phyloP scores from a whole-genome alignment of 2,888 invertebrate species.

The Dicranocentrus wangi region DNA sequence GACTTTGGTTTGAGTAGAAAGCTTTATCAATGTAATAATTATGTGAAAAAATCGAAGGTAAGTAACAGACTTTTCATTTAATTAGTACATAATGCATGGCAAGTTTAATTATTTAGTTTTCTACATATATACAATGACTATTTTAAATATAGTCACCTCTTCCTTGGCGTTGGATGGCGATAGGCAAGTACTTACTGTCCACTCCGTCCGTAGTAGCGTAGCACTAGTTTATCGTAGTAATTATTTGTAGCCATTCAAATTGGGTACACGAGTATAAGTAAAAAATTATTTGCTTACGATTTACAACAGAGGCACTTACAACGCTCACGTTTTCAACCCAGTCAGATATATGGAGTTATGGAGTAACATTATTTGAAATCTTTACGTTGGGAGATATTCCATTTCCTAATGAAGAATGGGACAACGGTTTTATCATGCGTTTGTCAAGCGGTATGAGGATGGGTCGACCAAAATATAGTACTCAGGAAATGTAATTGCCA shows the following conservation, averaged over 20 bases:
- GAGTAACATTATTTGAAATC: constrained; percentile 44
- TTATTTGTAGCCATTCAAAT: too few relatives aligned
- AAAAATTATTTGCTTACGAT: too few relatives aligned
- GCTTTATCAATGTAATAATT: constrained; percentile 66
- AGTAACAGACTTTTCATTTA: neutral
- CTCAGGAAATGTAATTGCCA: constrained; percentile 47
- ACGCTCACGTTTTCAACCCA: constrained; percentile 47
- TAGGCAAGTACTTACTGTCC: too few relatives aligned
- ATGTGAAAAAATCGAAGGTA: constrained; percentile 68
- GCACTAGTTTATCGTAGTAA: too few relatives aligned
- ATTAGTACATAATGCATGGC: too few relatives aligned
- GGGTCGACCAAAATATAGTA: constrained; percentile 53
- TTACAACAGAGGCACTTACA: constrained; percentile 56
- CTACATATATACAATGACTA: neutral
- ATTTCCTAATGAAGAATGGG: constrained; percentile 59
- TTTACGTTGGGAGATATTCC: constrained; percentile 59
- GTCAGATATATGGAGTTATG: constrained; percentile 59
- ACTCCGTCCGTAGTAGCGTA: too few relatives aligned
- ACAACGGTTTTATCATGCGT: constrained; percentile 44
- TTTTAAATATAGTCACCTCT: constrained; percentile 31
- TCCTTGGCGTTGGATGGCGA: constrained; percentile 67
- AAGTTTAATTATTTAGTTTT: neutral
- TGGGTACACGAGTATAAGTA: too few relatives aligned
- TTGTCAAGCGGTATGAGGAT: constrained; percentile 58
- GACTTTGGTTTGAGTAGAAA: constrained; percentile 69